These are phyloP conservation scores for Hylia prasina DNA, from an alignment of 2,113 vertebrate genomes.

Conservation along the genomic window DNA sequence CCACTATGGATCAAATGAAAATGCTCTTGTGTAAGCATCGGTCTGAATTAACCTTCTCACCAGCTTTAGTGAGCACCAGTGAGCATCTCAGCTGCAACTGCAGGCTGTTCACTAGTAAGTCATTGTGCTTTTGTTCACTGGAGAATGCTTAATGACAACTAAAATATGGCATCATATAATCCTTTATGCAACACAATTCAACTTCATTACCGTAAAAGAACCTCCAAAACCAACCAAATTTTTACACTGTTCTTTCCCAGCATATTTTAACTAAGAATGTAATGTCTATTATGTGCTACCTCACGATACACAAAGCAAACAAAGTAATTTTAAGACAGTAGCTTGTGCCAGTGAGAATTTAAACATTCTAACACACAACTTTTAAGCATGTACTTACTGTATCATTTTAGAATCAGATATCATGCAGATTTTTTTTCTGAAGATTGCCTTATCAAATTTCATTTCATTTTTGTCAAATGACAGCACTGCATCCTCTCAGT, in stretches of 20 bases:
- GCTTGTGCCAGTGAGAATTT: background rate
- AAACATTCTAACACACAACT: background rate
- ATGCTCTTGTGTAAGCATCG: background rate
- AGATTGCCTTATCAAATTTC: background rate
- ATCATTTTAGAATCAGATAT: background rate
- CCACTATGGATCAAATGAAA: constrained; percentile 8
- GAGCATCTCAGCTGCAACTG: constrained; percentile 31
- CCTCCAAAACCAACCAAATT: background rate
- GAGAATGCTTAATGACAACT: background rate
- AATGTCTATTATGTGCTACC: background rate
- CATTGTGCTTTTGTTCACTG: background rate
- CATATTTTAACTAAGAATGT: background rate
- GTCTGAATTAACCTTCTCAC: background rate
- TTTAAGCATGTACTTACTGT: background rate
- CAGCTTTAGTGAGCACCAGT: background rate
- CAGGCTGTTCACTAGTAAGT: constrained; percentile 21
- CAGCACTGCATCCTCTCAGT: background rate
- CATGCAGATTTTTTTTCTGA: background rate
- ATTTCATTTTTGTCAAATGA: constrained; percentile 24
- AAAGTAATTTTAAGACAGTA: background rate
- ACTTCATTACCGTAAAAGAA: background rate
- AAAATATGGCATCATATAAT: background rate
- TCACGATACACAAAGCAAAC: background rate
- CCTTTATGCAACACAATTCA: background rate
- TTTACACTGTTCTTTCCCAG: background rate